Percentiles rank a stretch among this genome's conserved stretches.
phyloP scores from a whole-genome alignment of 2,888 invertebrate species.

The Sarcophaga caerulescens region DNA sequence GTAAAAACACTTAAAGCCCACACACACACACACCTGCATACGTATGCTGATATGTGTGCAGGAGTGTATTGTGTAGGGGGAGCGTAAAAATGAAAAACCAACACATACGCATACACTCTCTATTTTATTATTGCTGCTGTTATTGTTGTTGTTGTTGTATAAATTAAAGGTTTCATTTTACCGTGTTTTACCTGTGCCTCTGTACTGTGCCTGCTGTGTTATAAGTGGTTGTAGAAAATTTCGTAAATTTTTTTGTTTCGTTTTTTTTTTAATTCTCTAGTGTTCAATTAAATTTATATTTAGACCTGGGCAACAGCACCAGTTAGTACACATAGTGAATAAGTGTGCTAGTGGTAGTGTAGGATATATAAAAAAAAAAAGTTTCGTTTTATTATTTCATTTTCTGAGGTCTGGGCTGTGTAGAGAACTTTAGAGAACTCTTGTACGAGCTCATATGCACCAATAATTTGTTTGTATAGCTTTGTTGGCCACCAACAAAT shows the following conservation, averaged over 20 bases:
- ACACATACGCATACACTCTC: not conserved
- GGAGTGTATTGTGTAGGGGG: too few relatives aligned
- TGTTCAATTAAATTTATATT: constrained; percentile 47
- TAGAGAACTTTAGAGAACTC: not conserved
- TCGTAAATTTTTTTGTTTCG: constrained; percentile 33
- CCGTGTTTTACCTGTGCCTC: constrained; percentile 7
- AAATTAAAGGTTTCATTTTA: not conserved
- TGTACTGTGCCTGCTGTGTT: not conserved
- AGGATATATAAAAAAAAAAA: too few relatives aligned
- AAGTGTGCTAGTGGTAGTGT: not conserved
- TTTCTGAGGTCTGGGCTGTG: too few relatives aligned
- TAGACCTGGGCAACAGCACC: not conserved
- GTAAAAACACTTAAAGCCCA: constrained; percentile 75
- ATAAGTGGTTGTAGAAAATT: constrained; percentile 33
- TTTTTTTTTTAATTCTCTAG: constrained; percentile 51
- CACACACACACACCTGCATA: not conserved
- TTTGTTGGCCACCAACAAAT: not conserved
- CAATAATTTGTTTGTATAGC: not conserved
- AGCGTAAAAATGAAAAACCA: not conserved
- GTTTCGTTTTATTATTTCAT: too few relatives aligned
- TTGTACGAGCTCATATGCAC: not conserved
- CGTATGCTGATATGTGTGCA: not conserved
- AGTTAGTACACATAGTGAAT: not conserved
- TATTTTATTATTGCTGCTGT: not conserved
- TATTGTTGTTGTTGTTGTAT: too few relatives aligned